Base-by-base conservation (phyloP, 2,888 invertebrate species). In the Conistra vaccinii region DNA sequence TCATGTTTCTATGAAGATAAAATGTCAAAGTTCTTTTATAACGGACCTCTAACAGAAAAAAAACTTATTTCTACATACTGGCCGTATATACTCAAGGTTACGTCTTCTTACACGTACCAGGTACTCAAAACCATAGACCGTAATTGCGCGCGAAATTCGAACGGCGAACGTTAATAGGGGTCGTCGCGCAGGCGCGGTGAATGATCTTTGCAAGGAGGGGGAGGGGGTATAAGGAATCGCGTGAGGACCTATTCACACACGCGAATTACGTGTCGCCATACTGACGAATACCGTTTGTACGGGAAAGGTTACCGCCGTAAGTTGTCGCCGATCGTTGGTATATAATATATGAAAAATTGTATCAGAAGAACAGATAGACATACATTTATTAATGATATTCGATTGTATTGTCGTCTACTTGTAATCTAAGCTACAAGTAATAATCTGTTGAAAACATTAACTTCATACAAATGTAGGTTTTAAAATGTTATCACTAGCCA, bases 131-230 rank as follows among this genome's bases (percentile, higher is more conserved):
- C 62, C 55, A 69, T 57, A 71, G 58, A 68, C 48, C 12, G 4
- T 6, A 0, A 55, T 68, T 61, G 66, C 85, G 85, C 83, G 84
- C 75, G 71, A 76, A 77, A 73, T 81, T 84, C 69, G 48, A 85
- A 80, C 66, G 58, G 39, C 29, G 42, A 57, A 73, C 72, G 69
- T 68, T 79, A 65, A 53, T 23, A 4, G 65, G 57, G 69, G 45
- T 73, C 62, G 45, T 73, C 62, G 78, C 70, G 65, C 85, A 69
- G 67, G 80, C 45, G 87, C 76, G 71, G 63, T 61, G 66, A 80
- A 58, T 48, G 68, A 71, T 73, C 76, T 71, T 29, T 42, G 62
- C 57, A 42, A 65, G 48, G 23, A 63, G 74, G 63, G 53, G 58
- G 53, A 4, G 62, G 72, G 61, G 70, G 51, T 32, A 29, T 71